These are phyloP conservation scores for Perca schrenkii DNA, from an alignment of 2,113 vertebrate species.

Conservation along the genomic window DNA sequence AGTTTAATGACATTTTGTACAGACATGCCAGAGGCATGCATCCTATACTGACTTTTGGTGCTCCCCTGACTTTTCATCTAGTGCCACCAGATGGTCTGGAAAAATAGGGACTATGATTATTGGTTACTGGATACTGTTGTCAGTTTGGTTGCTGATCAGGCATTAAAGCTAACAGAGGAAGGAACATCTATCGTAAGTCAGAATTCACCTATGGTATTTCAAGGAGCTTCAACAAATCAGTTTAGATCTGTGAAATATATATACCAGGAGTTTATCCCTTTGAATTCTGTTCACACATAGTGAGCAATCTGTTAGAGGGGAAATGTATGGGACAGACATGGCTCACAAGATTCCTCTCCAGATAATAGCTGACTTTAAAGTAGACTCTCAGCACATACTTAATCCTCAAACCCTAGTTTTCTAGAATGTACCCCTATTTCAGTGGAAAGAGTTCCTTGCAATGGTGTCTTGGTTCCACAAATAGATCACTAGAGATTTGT, in stretches of 20 bases:
- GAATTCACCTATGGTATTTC: not conserved
- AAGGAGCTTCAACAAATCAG: not conserved
- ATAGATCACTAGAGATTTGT: not conserved
- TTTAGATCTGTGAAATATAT: constrained; percentile 2
- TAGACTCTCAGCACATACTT: not conserved
- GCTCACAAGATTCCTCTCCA: not conserved
- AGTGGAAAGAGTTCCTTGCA: not conserved
- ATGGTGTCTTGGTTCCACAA: not conserved
- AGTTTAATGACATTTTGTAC: not conserved
- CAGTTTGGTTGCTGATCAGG: not conserved
- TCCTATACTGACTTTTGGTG: not conserved
- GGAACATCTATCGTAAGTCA: not conserved
- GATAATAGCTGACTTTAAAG: constrained; percentile 7
- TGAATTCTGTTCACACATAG: not conserved
- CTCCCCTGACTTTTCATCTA: not conserved
- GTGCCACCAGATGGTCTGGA: not conserved
- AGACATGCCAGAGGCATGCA: not conserved
- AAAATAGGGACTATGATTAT: not conserved
- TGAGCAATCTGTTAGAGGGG: not conserved
- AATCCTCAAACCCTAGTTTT: constrained; percentile 1
- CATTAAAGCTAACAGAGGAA: not conserved
- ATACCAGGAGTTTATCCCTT: not conserved
- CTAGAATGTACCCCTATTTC: not conserved
- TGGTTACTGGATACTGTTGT: not conserved
- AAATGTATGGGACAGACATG: not conserved